These are phyloP conservation scores for Semotilus atromaculatus DNA, from an alignment of 2,797 vertebrate genomes.

Conservation along the genomic window DNA sequence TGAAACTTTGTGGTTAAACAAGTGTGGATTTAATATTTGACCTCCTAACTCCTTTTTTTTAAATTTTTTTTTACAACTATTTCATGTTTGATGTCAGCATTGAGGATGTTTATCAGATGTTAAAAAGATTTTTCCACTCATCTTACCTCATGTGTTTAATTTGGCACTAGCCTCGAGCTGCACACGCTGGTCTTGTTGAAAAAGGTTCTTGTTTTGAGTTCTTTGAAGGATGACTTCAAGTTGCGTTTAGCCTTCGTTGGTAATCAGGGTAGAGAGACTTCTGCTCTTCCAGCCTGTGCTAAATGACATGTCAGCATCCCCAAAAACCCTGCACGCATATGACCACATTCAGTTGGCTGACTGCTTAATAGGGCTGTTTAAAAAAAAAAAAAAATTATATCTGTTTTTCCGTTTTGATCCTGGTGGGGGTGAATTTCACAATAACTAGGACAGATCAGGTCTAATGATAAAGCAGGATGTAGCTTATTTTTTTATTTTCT, in stretches of 20 bases:
- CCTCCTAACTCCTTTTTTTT: constrained; percentile 1
- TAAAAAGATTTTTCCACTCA: background rate
- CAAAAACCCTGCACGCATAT: background rate
- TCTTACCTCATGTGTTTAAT: constrained; percentile 31
- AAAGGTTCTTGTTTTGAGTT: constrained; percentile 6
- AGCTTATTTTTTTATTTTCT: background rate
- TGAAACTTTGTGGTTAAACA: background rate
- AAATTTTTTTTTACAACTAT: background rate
- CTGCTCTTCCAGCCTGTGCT: constrained; percentile 22
- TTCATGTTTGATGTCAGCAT: constrained; percentile 8
- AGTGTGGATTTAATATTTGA: constrained; percentile 9
- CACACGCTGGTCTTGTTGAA: background rate
- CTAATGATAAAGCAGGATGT: constrained; percentile 15
- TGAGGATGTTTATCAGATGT: constrained; percentile 27
- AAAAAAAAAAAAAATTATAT: too few relatives aligned
- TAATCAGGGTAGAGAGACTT: constrained; percentile 17
- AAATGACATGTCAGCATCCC: background rate
- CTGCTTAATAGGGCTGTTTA: background rate
- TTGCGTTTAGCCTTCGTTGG: background rate
- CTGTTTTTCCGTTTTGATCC: background rate
- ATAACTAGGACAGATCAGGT: background rate
- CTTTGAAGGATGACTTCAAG: constrained; percentile 4
- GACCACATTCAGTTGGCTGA: background rate
- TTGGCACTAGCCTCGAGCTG: constrained; percentile 4
- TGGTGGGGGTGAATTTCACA: constrained; percentile 22